Evolutionary conservation across 2,888 invertebrate species (phyloP), one percentile per base, ranked within the genome.

Genomic region (Cataglyphis cursor): DNA sequence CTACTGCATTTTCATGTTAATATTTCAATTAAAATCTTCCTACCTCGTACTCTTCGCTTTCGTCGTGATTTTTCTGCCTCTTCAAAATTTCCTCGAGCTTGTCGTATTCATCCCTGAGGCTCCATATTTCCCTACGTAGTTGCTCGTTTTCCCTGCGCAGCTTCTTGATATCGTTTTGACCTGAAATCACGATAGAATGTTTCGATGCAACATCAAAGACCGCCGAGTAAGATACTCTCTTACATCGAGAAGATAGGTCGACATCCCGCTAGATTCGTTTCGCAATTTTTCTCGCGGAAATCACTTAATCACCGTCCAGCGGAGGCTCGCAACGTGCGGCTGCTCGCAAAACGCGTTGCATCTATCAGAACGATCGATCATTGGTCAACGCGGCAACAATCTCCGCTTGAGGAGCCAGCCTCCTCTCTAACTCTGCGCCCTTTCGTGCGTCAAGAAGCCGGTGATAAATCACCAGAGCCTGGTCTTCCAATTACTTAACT

Each of bases 121-220:
- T 97, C 96, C 98, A 98, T 93, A 98, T 98, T 95, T 98, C 98
- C 31, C 98, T 96, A 92, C 98, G 97, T 81, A 98, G 95, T 94
- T 98, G 97, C 90, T 98, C 98, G 95, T 98, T 98, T 94, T 98
- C 98, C 62, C 97, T 96, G 87, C 98, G 97, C 92, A 98, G 94
- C 94, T 98, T 98, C 95, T 98, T 98, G 91, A 98, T 98, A 94
- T 98, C 98, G 90, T 97, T 97, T 94, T 98, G 98, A 90, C 98
- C 98, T 98, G 95, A 28, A 95, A 94, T 61, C 31, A 82, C 54
- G 44, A 65, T 24, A 74, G 28, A 48, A 68, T 24, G 66, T 38
- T 65, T 44, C 18, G 31, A 21, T 21, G 51, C 54, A 31, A 57
- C 24, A 18, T 31, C 48, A 31, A 18, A 38, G 24, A 38, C 15